Base-by-base conservation (phyloP, 2,888 invertebrate species). In the Archaeoteleia sp. region DNA sequence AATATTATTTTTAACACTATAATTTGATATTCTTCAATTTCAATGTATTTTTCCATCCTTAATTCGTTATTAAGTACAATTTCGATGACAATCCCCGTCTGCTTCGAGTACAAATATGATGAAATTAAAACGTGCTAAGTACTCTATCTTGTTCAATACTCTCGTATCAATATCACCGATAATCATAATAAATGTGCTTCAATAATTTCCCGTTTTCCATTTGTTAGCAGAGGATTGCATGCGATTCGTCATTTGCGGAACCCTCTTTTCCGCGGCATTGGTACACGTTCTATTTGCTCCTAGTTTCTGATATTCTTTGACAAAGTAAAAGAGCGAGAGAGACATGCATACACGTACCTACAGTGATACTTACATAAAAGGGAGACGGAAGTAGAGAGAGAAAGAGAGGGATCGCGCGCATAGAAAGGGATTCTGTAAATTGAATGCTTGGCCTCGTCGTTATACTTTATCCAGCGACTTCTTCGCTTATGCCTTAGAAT, bases 401-500 rank as follows among this genome's bases (percentile, higher is more conserved):
- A 49, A 12, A 37, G 29, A 45, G 35, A 55, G 10, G 35, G 27
- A 46, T 20, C 57, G 30, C 48, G 20, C 45, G 55, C 13, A 46
- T 32, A 30, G 45, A 8, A 46, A 61, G 71, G 72, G 73, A 78
- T 78, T 78, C 76, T 76, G 80, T 78, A 82, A 82, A 83, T 83
- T 83, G 82, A 82, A 82, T 81, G 81, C 79, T 78, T 78, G 74
- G 76, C 73, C 77, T 77, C 75, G 77, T 80, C 75, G 79, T 80
- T 82, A 78, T 80, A 78, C 75, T 74, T 77, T 76, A 79, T 75
- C 76, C 75, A 62, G 53, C 69, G 73, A 71, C 75, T 81, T 78
- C 75, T 78, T 78, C 81, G 77, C 75, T 81, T 78, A 75, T 78
- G 72, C 74, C 73, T 73, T 62, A 72, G 73, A 80, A 79, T 80